Conservation (phyloP, 2,797 vertebrate genomes). For the Spinus pinus region DNA sequence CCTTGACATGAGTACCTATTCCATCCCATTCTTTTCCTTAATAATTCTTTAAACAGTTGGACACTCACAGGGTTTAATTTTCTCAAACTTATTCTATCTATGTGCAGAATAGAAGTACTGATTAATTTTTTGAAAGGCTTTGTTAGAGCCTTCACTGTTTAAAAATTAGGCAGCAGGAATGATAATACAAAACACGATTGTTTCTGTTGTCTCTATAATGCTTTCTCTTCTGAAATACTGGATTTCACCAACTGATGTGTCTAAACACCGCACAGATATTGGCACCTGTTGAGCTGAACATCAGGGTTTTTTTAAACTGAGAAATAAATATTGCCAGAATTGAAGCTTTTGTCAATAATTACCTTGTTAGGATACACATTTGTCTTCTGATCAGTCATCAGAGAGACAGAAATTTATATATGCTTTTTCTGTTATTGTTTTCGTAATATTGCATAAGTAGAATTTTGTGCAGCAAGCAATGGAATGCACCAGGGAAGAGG, state of each 20-base stretch:
- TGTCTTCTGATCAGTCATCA: not conserved
- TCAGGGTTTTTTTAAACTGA: not conserved
- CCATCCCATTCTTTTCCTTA: not conserved
- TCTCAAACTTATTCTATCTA: not conserved
- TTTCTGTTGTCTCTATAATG: not conserved
- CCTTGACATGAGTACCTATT: not conserved
- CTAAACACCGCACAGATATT: not conserved
- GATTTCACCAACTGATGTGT: not conserved
- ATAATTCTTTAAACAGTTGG: not conserved
- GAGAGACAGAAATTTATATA: not conserved
- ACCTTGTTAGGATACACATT: not conserved
- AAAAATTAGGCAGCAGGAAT: constrained; percentile 10
- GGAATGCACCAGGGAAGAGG: not conserved
- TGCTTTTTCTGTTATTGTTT: not conserved
- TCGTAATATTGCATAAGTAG: not conserved
- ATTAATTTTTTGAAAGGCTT: constrained; percentile 35
- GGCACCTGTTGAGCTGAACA: not conserved
- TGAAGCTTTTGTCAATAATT: not conserved
- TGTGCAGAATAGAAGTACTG: not conserved
- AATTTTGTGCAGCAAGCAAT: not conserved
- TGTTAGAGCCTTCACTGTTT: not conserved
- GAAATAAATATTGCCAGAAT: not conserved
- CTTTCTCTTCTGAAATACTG: not conserved
- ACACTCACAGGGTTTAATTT: not conserved
- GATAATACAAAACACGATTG: not conserved